Evolutionary conservation across 2,888 invertebrate species (phyloP).

Genomic region (Protonemura montana): DNA sequence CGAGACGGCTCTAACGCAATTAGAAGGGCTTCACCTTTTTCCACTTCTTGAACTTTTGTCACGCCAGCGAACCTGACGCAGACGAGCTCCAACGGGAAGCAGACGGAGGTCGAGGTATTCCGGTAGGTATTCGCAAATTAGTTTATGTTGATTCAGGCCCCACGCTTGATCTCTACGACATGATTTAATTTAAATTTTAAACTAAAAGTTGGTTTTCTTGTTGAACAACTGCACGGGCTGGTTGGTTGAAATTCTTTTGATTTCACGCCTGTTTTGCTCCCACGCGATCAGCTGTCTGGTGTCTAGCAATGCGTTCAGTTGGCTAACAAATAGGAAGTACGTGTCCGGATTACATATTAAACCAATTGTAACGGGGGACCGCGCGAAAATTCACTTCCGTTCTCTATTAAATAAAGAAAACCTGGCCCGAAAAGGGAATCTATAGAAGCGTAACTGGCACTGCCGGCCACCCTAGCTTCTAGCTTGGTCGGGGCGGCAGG

Average conservation of each 20-base stretch:
- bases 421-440: not conserved
- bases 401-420: conserved; percentile 14
- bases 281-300: not conserved
- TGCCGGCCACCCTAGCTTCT: not conserved
- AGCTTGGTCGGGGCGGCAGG: not conserved
- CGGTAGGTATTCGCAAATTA: not conserved
- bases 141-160: not conserved
- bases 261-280: not conserved
- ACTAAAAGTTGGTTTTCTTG: not conserved
- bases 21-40: conserved; percentile 32
- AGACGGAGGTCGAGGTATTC: not conserved
- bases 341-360: conserved; percentile 29
- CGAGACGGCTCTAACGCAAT: conserved; percentile 2
- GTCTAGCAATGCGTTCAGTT: not conserved
- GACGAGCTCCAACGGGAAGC: not conserved
- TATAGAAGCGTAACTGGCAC: conserved; percentile 17
- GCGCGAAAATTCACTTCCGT: conserved; percentile 33
- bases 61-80: not conserved
- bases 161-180: not conserved
- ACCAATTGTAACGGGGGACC: conserved; percentile 15
- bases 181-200: not conserved
- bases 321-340: not conserved
- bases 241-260: not conserved
- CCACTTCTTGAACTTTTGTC: conserved; percentile 8
- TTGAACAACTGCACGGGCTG: not conserved